Percentiles rank a stretch among this genome's conserved stretches.
These are phyloP conservation scores for Falco peregrinus DNA, from an alignment of 2,797 vertebrate species.

Conservation along the genomic window DNA sequence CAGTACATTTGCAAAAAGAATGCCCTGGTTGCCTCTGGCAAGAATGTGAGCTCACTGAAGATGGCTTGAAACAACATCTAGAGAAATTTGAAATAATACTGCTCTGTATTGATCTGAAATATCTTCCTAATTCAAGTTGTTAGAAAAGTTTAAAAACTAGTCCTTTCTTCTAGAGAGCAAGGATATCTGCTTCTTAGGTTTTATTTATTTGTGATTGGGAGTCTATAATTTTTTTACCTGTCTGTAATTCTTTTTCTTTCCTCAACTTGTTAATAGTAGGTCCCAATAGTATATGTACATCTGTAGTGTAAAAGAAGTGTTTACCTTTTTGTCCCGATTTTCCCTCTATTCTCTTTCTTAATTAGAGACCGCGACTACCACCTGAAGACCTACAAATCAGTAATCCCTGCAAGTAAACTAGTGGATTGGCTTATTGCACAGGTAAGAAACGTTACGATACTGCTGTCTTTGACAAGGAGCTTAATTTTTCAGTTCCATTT, in stretches of 20 bases:
- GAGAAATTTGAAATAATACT: not conserved
- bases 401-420: slow-evolving; percentile 92
- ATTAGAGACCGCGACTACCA: slow-evolving; percentile 95
- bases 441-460: slow-evolving; percentile 75
- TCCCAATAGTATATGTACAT: not conserved
- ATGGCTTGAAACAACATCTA: not conserved
- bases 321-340: not conserved
- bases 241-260: not conserved
- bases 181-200: not conserved
- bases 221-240: not conserved
- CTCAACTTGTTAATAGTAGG: not conserved
- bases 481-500: not conserved
- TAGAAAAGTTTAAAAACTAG: not conserved
- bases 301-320: not conserved
- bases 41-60: not conserved
- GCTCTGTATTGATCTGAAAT: not conserved
- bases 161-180: not conserved
- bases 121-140: not conserved
- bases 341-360: not conserved
- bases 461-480: not conserved
- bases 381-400: slow-evolving; percentile 96
- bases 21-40: not conserved
- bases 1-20: not conserved
- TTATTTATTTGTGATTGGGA: not conserved
- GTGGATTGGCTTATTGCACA: slow-evolving; percentile 96